phyloP scores from a whole-genome alignment of 2,888 invertebrate genomes.

The Plemyria rubiginata region DNA sequence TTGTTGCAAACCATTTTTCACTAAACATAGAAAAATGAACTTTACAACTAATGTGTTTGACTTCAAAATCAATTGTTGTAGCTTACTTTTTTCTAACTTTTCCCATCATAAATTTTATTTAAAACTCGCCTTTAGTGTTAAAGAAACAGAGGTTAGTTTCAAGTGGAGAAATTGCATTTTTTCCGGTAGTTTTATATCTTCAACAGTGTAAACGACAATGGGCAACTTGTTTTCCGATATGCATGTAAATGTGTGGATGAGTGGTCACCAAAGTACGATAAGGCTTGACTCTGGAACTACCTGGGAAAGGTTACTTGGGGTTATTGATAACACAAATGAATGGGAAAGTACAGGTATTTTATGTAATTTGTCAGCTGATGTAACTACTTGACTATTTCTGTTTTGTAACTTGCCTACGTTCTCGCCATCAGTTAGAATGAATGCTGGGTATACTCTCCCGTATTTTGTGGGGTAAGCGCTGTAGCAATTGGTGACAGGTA shows the following conservation, averaged over 20 bases:
- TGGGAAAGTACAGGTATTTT: slow-evolving; percentile 18
- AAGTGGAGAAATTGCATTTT: slow-evolving; percentile 47
- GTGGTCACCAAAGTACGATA: slow-evolving; percentile 71
- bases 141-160: slow-evolving; percentile 48
- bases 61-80: slow-evolving; percentile 36
- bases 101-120: slow-evolving; percentile 41
- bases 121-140: slow-evolving; percentile 39
- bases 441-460: too few relatives aligned
- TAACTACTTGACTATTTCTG: too few relatives aligned
- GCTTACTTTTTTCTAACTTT: slow-evolving; percentile 57
- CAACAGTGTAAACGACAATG: slow-evolving; percentile 71
- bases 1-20: slow-evolving; percentile 62
- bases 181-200: slow-evolving; percentile 76
- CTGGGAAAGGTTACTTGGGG: slow-evolving; percentile 44
- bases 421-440: too few relatives aligned
- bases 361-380: background rate
- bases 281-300: slow-evolving; percentile 51
- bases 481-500: too few relatives aligned
- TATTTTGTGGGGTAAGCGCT: too few relatives aligned
- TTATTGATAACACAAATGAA: slow-evolving; percentile 37
- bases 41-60: slow-evolving; percentile 22
- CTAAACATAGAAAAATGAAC: slow-evolving; percentile 20
- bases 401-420: too few relatives aligned
- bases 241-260: slow-evolving; percentile 81
- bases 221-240: slow-evolving; percentile 79